A percentile compares a stretch with the other conserved stretches of the same genome.
phyloP scores from a whole-genome alignment of 2,113 vertebrate genomes.

The Oncorhynchus clarkii region DNA sequence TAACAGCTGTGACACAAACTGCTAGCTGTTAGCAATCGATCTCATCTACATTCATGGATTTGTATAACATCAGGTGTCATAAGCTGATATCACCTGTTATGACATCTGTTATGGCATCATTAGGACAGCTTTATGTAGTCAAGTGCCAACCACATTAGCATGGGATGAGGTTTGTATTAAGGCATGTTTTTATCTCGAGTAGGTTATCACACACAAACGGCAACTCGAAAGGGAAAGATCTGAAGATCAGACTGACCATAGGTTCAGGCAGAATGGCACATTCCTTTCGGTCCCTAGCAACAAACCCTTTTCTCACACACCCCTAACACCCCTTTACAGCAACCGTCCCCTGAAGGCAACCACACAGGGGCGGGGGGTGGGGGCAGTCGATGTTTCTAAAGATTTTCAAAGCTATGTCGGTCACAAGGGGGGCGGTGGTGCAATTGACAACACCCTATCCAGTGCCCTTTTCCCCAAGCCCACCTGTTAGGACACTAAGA shows the following conservation, averaged over 20 bases:
- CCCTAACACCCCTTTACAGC: not conserved
- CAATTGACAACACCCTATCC: conserved; percentile 20
- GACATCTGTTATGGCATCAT: conserved; percentile 40
- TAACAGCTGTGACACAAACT: not conserved
- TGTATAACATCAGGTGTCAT: not conserved
- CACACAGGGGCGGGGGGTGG: not conserved
- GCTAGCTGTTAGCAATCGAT: too few relatives aligned
- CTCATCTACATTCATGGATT: too few relatives aligned
- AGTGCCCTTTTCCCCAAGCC: conserved; percentile 40
- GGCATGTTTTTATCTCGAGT: conserved; percentile 62
- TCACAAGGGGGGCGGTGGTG: conserved; percentile 14
- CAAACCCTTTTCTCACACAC: conserved; percentile 2
- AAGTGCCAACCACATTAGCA: conserved; percentile 29
- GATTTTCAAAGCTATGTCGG: conserved; percentile 23
- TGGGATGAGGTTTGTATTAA: conserved; percentile 41
- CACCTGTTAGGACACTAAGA: conserved; percentile 34
- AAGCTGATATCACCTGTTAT: conserved; percentile 29
- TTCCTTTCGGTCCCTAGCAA: conserved; percentile 43
- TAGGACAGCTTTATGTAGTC: conserved; percentile 31
- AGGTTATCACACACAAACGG: conserved; percentile 43
- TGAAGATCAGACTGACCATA: conserved; percentile 41
- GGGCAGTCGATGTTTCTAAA: conserved; percentile 18
- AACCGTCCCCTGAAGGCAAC: not conserved
- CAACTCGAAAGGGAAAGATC: too few relatives aligned
- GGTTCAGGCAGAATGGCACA: conserved; percentile 39